Percentiles rank a stretch among this genome's conserved stretches.
phyloP scores from a whole-genome alignment of 2,888 invertebrate species.

The Dromius quadrimaculatus region DNA sequence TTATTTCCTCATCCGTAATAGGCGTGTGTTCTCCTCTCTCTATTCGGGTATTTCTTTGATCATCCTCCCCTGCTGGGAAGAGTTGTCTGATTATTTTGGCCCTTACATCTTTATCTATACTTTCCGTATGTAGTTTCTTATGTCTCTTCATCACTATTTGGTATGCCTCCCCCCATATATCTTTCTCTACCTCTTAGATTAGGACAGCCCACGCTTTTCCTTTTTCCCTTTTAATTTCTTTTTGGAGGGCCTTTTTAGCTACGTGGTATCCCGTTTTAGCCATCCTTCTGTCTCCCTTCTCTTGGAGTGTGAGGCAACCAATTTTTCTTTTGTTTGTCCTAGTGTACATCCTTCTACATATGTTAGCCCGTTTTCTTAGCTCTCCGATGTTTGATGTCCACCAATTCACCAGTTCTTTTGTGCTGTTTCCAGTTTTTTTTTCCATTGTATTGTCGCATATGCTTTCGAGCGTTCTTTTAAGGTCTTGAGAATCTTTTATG shows the following conservation, averaged over 20 bases:
- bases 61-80: no score
- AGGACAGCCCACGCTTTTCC: background rate
- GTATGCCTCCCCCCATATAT: background rate
- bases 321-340: background rate
- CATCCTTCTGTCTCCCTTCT: background rate
- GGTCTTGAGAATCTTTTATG: background rate
- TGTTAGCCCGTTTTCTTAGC: no score
- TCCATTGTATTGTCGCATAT: background rate
- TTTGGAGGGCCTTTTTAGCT: background rate
- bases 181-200: background rate
- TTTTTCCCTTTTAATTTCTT: background rate
- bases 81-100: no score
- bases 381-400: background rate
- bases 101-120: no score
- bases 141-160: background rate
- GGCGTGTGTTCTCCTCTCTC: no score
- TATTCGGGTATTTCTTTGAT: no score
- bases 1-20: no score
- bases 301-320: background rate
- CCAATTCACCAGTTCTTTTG: background rate
- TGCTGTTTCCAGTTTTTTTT: background rate
- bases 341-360: no score
- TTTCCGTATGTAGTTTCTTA: no score
- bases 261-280: background rate
- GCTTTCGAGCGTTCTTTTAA: background rate